Evolutionary conservation across 2,113 vertebrate genomes (phyloP), one percentile per base, ranked within the genome.

Genomic region (Meriones unguiculatus): DNA sequence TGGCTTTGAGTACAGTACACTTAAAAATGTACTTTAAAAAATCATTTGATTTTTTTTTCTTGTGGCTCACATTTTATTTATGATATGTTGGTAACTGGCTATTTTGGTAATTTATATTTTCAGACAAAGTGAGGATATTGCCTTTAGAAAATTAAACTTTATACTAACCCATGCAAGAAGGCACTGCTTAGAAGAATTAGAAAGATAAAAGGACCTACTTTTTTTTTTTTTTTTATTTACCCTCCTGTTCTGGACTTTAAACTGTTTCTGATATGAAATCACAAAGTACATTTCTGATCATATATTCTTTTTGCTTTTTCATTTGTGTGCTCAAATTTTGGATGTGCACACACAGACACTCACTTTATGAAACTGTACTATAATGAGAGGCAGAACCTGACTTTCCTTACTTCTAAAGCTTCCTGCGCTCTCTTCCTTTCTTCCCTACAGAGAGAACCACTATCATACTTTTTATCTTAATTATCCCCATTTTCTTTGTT

Each of bases 51-150:
- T 46, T 9, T 94, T 46, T 88, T 70, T 90, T 46, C 2, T 32
- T 50, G 59, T 24, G 22, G 30, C 72, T 80, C 69, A 76, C 70
- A 73, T 70, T 67, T 78, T 95, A 67, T 78, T 92, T 59, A 77
- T n/a, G n/a, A 72, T 54, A 46, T 67, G 9, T 69, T 87, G 54
- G 17, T 52, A 67, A 62, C 62, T 11, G 73, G 75, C 46, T 72
- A 54, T 64, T 76, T 91, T 14, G 70, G 38, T 82, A 72, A 91
- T 77, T 94, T 90, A 3, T 93, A n/a, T 96, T 95, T 97, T 82
- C 67, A 93, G 46, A 67, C 46, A 77, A 88, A 95, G 46, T 18
- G 18, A 69, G n/a, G 28, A 64, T 75, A 75, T 54, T 72, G 10
- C 41, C 30, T 67, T 72, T 89, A 94, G 35, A 70, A 94, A 85